Conservation (phyloP, 2,888 invertebrate genomes). For the Drosophila austrosaltans region DNA sequence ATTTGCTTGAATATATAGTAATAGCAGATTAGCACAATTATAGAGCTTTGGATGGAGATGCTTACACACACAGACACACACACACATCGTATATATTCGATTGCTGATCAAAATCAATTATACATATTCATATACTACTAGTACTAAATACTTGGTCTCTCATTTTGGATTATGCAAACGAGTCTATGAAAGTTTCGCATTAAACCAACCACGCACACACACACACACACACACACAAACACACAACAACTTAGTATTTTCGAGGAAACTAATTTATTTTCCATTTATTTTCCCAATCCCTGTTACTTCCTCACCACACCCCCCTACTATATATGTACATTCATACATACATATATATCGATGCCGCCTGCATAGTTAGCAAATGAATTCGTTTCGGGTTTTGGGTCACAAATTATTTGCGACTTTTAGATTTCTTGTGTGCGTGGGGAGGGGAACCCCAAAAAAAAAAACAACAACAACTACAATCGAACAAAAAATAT, state of each 20-base stretch:
- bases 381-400: slow-evolving; percentile 9
- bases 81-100: neutral
- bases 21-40: slow-evolving; percentile 7
- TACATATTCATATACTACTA: slow-evolving; percentile 2
- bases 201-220: neutral
- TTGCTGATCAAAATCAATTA: slow-evolving; percentile 11
- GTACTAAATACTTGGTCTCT: neutral
- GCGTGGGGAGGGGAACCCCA: neutral
- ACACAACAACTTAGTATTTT: slow-evolving; percentile 32
- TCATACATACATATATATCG: neutral
- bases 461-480: neutral
- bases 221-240: slow-evolving; percentile 12
- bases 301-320: neutral
- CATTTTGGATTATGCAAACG: slow-evolving; percentile 9
- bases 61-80: neutral
- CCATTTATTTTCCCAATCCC: slow-evolving; percentile 35
- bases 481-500: neutral
- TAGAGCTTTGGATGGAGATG: neutral
- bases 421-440: slow-evolving; percentile 40
- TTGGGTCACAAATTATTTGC: slow-evolving; percentile 53
- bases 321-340: slow-evolving; percentile 19
- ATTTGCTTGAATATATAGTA: neutral
- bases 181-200: slow-evolving; percentile 7
- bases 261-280: slow-evolving; percentile 43
- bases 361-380: slow-evolving; percentile 10